Evolutionary conservation across 2,888 invertebrate species (phyloP).

Genomic region (Teleogryllus oceanicus): DNA sequence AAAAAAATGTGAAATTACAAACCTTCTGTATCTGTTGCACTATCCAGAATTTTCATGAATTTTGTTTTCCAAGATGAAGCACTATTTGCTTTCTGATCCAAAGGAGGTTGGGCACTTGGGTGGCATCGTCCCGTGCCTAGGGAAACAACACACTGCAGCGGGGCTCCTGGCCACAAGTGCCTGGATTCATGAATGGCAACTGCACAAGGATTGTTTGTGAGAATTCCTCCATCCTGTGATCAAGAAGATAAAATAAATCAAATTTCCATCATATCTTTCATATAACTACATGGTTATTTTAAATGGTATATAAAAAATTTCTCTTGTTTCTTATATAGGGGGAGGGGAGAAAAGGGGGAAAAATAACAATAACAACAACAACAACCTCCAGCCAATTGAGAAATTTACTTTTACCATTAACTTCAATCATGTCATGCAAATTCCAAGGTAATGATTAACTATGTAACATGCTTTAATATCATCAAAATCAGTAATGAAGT

Average conservation of each 20-base stretch:
- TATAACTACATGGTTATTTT: too few relatives aligned
- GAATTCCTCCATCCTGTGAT: constrained; percentile 71
- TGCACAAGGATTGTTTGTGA: constrained; percentile 85
- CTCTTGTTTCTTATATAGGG: too few relatives aligned
- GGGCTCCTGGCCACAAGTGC: constrained; percentile 72
- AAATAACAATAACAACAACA: too few relatives aligned
- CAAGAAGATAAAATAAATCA: background rate
- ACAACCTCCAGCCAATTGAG: too few relatives aligned
- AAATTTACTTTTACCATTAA: too few relatives aligned
- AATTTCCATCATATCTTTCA: too few relatives aligned
- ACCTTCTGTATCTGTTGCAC: constrained; percentile 86
- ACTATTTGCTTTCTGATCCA: constrained; percentile 45
- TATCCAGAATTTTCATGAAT: constrained; percentile 75
- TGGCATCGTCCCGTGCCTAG: constrained; percentile 69
- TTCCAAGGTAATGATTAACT: too few relatives aligned
- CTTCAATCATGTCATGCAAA: too few relatives aligned
- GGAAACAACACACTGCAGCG: constrained; percentile 75
- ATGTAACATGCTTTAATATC: too few relatives aligned
- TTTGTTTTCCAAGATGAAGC: constrained; percentile 70
- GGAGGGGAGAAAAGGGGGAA: too few relatives aligned
- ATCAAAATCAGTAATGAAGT: too few relatives aligned
- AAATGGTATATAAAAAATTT: too few relatives aligned
- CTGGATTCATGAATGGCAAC: constrained; percentile 85
- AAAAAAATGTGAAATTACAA: constrained; percentile 34
- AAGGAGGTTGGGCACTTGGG: constrained; percentile 47